phyloP scores from a whole-genome alignment of 2,888 invertebrate genomes.

The Brachylomia viminalis region DNA sequence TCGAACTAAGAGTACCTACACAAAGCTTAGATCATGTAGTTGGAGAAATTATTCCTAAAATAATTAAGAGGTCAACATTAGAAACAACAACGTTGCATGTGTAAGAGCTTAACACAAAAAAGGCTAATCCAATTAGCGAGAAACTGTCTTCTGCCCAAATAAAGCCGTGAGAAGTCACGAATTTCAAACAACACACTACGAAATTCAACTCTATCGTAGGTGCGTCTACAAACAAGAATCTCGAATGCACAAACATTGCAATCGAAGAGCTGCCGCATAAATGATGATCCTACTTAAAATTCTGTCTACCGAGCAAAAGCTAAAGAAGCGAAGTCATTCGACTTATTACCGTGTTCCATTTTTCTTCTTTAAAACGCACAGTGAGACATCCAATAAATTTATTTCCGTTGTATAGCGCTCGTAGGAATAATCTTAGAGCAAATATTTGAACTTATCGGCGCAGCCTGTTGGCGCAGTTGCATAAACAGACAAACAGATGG shows the following conservation, averaged over 20 bases:
- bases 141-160: slow-evolving; percentile 39
- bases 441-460: slow-evolving; percentile 60
- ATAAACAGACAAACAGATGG: slow-evolving; percentile 53
- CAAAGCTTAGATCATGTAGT: too few relatives aligned
- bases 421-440: slow-evolving; percentile 55
- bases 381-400: slow-evolving; percentile 28
- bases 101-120: slow-evolving; percentile 29
- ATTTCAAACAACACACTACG: slow-evolving; percentile 7
- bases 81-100: not conserved
- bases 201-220: slow-evolving; percentile 21
- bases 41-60: not conserved
- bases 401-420: slow-evolving; percentile 18
- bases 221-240: slow-evolving; percentile 42
- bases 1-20: too few relatives aligned
- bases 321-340: slow-evolving; percentile 50
- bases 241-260: slow-evolving; percentile 55
- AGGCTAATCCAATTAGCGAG: slow-evolving; percentile 46
- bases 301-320: slow-evolving; percentile 39
- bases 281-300: slow-evolving; percentile 54
- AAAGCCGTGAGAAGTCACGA: slow-evolving; percentile 33
- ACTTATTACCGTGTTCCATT: slow-evolving; percentile 48
- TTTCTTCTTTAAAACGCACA: slow-evolving; percentile 7
- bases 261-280: slow-evolving; percentile 54
- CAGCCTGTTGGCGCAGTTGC: slow-evolving; percentile 58
- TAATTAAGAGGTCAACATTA: not conserved